phyloP scores from a whole-genome alignment of 2,888 invertebrate species.

The Neoscelio sp. region DNA sequence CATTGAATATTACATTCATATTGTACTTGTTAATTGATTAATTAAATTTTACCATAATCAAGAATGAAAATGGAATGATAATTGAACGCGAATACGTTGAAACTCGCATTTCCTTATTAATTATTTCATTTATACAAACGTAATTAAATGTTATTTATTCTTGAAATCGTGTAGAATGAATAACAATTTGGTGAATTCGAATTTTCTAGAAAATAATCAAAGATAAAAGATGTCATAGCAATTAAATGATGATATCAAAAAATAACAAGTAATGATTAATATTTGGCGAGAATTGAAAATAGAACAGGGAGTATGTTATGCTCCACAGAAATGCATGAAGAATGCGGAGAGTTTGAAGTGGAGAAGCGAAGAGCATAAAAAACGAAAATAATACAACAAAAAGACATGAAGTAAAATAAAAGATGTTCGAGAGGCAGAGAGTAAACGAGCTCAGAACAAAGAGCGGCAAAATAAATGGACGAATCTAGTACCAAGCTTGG shows the following conservation, averaged over 20 bases:
- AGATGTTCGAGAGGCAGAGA: slow-evolving; percentile 59
- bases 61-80: slow-evolving; percentile 1
- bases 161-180: neutral
- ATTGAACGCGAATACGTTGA: neutral
- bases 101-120: neutral
- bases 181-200: neutral
- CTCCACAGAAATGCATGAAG: slow-evolving; percentile 25
- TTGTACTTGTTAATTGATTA: neutral
- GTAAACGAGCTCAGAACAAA: slow-evolving; percentile 64
- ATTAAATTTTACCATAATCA: slow-evolving; percentile 1
- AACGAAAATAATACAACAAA: slow-evolving; percentile 54
- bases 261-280: slow-evolving; percentile 39
- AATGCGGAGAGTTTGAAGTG: slow-evolving; percentile 54
- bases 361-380: slow-evolving; percentile 48
- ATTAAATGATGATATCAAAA: slow-evolving; percentile 15
- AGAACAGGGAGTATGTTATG: slow-evolving; percentile 4
- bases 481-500: slow-evolving; percentile 65
- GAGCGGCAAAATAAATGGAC: slow-evolving; percentile 63
- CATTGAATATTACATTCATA: neutral
- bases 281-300: slow-evolving; percentile 29
- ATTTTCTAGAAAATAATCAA: slow-evolving; percentile 4
- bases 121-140: neutral
- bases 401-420: slow-evolving; percentile 59
- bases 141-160: neutral
- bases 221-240: neutral